A percentile compares a stretch with the other conserved stretches of the same genome.
Evolutionary conservation across 2,888 invertebrate genomes (phyloP).

Genomic region (Syrista parreyssii): DNA sequence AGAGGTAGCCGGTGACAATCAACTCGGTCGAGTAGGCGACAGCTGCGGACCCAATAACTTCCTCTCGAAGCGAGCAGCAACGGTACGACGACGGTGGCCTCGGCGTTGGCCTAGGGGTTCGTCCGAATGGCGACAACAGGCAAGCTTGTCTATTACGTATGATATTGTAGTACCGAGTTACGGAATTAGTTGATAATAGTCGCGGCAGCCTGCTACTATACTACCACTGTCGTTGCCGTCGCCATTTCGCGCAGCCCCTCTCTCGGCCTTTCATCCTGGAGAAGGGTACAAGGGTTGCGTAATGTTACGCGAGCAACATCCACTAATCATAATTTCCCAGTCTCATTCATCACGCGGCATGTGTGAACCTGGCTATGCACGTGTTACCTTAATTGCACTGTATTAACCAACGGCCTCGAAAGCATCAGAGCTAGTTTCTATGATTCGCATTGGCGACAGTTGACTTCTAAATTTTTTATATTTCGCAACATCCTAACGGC

Average conservation of each 20-base stretch:
- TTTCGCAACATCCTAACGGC: neutral
- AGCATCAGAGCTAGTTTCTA: neutral
- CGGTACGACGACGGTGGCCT: constrained; percentile 18
- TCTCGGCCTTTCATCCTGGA: constrained; percentile 4
- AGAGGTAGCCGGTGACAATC: constrained; percentile 63
- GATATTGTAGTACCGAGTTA: constrained; percentile 7
- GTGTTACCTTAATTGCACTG: constrained; percentile 49
- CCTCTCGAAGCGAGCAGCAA: constrained; percentile 39
- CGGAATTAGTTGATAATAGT: constrained; percentile 28
- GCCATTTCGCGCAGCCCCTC: constrained; percentile 3
- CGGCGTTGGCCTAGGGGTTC: constrained; percentile 13
- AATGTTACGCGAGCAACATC: constrained; percentile 17
- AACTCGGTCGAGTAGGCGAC: constrained; percentile 57
- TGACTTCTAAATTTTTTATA: neutral
- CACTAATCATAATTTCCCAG: constrained; percentile 51
- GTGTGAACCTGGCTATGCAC: constrained; percentile 48
- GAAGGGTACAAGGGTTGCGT: constrained; percentile 9
- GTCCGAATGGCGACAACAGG: constrained; percentile 20
- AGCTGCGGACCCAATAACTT: constrained; percentile 65
- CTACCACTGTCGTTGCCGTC: neutral
- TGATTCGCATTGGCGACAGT: neutral
- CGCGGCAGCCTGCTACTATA: constrained; percentile 14
- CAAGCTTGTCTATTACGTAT: constrained; percentile 30
- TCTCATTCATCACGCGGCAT: constrained; percentile 53
- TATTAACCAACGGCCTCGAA: constrained; percentile 37